phyloP scores from a whole-genome alignment of 2,888 invertebrate species.

The Ferdinandea cuprea region DNA sequence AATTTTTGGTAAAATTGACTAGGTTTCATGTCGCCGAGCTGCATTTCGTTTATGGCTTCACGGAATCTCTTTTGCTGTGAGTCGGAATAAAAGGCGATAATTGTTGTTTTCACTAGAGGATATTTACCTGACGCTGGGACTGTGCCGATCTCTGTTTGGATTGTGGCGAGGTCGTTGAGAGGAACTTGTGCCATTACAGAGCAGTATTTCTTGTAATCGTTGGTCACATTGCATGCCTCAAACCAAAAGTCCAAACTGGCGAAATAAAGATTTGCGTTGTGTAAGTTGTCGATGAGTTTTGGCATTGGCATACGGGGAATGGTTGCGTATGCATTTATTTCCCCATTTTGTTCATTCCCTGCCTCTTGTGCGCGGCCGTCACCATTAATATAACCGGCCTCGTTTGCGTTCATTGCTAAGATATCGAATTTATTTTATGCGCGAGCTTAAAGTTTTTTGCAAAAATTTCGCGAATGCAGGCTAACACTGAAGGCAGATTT shows the following conservation, averaged over 20 bases:
- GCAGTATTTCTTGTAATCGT: slow-evolving; percentile 14
- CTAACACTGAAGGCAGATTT: too few species aligned
- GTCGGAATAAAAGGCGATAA: slow-evolving; percentile 19
- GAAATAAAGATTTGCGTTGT: slow-evolving; percentile 5
- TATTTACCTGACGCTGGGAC: slow-evolving; percentile 29
- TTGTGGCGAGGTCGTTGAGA: slow-evolving; percentile 3
- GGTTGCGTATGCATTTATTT: slow-evolving; percentile 11
- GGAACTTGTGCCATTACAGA: slow-evolving; percentile 18
- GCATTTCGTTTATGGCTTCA: slow-evolving; percentile 3
- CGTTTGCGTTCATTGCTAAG: background rate
- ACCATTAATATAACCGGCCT: background rate
- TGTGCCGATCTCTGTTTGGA: slow-evolving; percentile 20
- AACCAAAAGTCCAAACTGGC: slow-evolving; percentile 7
- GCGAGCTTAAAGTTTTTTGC: too few species aligned
- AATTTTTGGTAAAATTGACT: slow-evolving; percentile 14
- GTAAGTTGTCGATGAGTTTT: slow-evolving; percentile 2
- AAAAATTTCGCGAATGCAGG: too few species aligned
- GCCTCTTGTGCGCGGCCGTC: background rate
- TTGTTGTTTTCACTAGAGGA: slow-evolving; percentile 16
- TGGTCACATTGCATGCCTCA: slow-evolving; percentile 12
- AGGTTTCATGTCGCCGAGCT: slow-evolving; percentile 17
- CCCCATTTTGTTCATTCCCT: background rate
- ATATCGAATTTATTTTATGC: background rate
- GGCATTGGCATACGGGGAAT: slow-evolving; percentile 9
- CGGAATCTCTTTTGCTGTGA: background rate